Percentiles rank a stretch among this genome's conserved stretches.
These are phyloP conservation scores for Tamandua tetradactyla DNA, from an alignment of 2,797 vertebrate species.

Conservation along the genomic window DNA sequence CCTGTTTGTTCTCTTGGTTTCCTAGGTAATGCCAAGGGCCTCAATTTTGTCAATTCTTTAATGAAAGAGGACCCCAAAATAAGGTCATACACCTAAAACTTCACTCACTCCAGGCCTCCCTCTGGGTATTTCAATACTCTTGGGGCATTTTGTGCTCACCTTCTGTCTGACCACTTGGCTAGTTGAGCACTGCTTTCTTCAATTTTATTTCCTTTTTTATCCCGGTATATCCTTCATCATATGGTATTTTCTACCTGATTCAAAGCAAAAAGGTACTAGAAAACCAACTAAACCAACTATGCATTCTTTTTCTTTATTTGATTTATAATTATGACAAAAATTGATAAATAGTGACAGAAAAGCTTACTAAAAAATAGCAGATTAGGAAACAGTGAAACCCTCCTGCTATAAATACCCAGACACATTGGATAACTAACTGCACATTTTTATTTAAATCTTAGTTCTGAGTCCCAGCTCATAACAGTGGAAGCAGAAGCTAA, in stretches of 20 bases:
- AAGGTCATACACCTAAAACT: background rate
- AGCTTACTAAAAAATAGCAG: background rate
- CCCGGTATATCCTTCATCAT: slow-evolving; percentile 91
- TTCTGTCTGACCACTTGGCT: slow-evolving; percentile 97
- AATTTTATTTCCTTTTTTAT: slow-evolving; percentile 92
- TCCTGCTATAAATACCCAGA: background rate
- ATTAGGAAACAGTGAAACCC: background rate
- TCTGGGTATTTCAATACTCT: background rate
- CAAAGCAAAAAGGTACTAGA: background rate
- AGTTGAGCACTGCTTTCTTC: slow-evolving; percentile 95
- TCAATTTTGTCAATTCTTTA: background rate
- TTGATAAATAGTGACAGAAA: background rate
- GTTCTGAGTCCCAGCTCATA: background rate
- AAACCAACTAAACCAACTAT: background rate
- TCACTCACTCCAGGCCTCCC: background rate
- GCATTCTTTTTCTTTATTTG: background rate
- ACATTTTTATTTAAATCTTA: background rate
- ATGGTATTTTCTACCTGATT: slow-evolving; percentile 96
- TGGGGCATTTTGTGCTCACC: slow-evolving; percentile 82
- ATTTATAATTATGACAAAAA: background rate
- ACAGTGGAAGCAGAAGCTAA: background rate
- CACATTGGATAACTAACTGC: background rate
- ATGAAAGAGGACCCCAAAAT: background rate
- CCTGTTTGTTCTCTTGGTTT: background rate
- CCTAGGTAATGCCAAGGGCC: background rate